Base-by-base conservation (phyloP, 1,140 invertebrate species). In the Orussus abietinus region DNA sequence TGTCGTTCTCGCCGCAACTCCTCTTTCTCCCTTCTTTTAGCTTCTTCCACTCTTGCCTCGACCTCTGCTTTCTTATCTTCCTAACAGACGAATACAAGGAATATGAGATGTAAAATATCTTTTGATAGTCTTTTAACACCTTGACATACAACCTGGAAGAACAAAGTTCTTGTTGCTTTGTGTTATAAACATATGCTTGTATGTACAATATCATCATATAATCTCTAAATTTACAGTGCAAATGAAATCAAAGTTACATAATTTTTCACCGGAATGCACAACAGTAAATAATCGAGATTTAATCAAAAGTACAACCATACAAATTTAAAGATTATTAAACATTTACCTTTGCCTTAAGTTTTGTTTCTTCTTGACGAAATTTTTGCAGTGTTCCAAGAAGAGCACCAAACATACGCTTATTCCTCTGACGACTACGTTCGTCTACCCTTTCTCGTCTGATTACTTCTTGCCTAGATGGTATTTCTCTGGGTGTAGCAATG, bases 401-500 rank as follows among this genome's bases (percentile, higher is more conserved):
- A 18, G 90, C 88, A 15, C 94, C 92, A 77, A 98, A 96, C 88
- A 98, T 96, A 47, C 95, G 78, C 46, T 86, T 80, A 74, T 96
- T 96, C 47, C 92, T 81, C 15, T 84, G 90, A 50, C 85, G 80
- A 37, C 88, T 88, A 54, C 86, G 81, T 48, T 86, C 84, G 73
- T 96, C 92, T 21, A 80, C 81, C 42, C 82, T 83, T 60, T 96
- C 91, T 29, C 90, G 86, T 51, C 87, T 84, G 2, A 92, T 76
- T 20, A 85, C 83, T 64, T 89, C 85, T 62, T 86, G 81, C 18
- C 86, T 72, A 19, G 84, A 86, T 31, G 82, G 82, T 31, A 82
- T 53, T 64, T 85, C 82, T 50, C 76, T 66, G 21, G 80, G 75
- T 20, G 81, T 81, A 12, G 81, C 78, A 43, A 82, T 80, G 25